Evolutionary conservation across 1,140 invertebrate genomes (phyloP).

Genomic region (Heliconius eleuchia): DNA sequence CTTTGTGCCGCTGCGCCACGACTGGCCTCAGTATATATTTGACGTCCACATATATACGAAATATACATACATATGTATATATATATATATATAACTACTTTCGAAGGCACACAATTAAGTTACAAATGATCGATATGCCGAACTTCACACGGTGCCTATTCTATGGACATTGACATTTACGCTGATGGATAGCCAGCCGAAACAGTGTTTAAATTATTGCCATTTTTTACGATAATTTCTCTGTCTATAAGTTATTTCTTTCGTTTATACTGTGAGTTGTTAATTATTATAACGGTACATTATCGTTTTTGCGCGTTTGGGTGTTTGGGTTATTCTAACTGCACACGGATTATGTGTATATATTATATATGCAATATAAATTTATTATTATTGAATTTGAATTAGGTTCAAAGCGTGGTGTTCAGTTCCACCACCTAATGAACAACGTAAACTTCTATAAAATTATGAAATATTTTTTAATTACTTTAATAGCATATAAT

Average conservation of each 20-base stretch:
- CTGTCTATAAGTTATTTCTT: background rate
- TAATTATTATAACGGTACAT: background rate
- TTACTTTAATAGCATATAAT: background rate
- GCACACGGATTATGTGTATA: background rate
- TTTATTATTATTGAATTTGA: too few relatives aligned
- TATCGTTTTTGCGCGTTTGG: too few relatives aligned
- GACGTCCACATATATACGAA: background rate
- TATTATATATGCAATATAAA: too few relatives aligned
- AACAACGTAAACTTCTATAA: background rate
- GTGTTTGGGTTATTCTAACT: too few relatives aligned
- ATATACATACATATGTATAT: background rate
- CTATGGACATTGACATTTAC: constrained; percentile 55
- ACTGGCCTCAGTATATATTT: background rate
- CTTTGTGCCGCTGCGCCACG: too few relatives aligned
- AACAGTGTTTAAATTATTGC: constrained; percentile 56
- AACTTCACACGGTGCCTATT: constrained; percentile 53
- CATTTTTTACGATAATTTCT: constrained; percentile 30
- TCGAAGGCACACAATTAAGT: constrained; percentile 55
- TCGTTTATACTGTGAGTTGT: background rate
- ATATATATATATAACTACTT: constrained; percentile 41
- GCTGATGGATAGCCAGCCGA: constrained; percentile 61
- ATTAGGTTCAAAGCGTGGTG: too few relatives aligned
- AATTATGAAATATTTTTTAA: background rate
- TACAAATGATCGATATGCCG: constrained; percentile 66
- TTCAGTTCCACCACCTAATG: too few relatives aligned